Evolutionary conservation across 2,797 vertebrate genomes (phyloP).

Genomic region (Euphonia xanthogaster): DNA sequence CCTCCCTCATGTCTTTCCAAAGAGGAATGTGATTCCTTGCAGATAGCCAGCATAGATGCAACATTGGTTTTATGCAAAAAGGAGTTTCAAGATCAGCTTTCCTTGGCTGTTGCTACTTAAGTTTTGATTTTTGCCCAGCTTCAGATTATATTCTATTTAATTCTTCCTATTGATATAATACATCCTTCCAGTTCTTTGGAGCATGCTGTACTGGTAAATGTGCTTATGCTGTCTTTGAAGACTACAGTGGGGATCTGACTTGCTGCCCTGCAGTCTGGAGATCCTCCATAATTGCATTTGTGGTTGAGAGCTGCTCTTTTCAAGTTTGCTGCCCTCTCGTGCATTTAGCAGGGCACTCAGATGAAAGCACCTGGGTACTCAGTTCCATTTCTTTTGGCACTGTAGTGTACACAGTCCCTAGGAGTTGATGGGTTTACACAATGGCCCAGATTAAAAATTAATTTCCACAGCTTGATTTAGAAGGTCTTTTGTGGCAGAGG

Average conservation of each 20-base stretch:
- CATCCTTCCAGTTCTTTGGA: not conserved
- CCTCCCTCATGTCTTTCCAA: not conserved
- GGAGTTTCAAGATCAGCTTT: not conserved
- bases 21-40: not conserved
- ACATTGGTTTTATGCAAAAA: not conserved
- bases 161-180: not conserved
- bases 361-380: not conserved
- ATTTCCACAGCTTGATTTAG: slow-evolving; percentile 14
- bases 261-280: not conserved
- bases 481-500: not conserved
- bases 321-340: slow-evolving; percentile 11
- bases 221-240: not conserved
- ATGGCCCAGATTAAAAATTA: slow-evolving; percentile 4
- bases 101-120: not conserved
- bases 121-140: not conserved
- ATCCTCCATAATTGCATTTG: not conserved
- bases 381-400: not conserved
- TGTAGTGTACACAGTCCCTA: not conserved
- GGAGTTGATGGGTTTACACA: not conserved
- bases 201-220: not conserved
- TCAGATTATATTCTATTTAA: not conserved
- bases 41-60: not conserved
- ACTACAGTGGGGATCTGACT: not conserved
- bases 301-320: not conserved
- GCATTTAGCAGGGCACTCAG: not conserved